phyloP scores from a whole-genome alignment of 2,113 vertebrate species.

The Anguilla japonica region DNA sequence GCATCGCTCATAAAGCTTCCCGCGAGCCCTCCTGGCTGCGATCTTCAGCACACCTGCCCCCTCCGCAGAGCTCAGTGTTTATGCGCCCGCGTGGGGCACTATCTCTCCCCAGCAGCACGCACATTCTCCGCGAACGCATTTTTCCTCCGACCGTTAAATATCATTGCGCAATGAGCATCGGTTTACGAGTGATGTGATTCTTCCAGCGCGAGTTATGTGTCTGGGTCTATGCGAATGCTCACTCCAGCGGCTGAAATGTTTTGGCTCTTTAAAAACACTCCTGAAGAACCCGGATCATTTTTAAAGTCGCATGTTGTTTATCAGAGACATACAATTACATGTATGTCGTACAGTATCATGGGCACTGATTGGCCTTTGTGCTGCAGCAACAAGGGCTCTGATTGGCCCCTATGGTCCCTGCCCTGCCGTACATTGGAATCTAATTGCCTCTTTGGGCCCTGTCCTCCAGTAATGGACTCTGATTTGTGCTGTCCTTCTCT shows the following conservation, averaged over 20 bases:
- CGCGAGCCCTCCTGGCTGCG: not conserved
- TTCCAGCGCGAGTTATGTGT: no score
- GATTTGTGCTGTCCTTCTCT: slow-evolving; percentile 47
- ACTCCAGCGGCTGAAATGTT: no score
- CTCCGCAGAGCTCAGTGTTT: not conserved
- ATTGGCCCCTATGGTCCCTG: no score
- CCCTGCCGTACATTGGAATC: not conserved
- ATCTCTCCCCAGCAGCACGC: not conserved
- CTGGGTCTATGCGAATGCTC: no score
- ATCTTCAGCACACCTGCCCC: not conserved
- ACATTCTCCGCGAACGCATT: not conserved
- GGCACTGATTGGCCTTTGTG: no score
- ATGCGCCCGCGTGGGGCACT: not conserved
- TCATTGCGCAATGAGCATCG: not conserved
- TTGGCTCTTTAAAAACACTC: no score
- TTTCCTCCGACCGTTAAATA: not conserved
- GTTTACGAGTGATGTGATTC: no score
- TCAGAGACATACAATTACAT: no score
- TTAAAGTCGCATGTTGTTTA: no score
- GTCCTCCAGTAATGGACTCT: slow-evolving; percentile 30
- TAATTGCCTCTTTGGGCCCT: not conserved
- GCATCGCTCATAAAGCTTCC: not conserved
- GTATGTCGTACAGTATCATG: no score
- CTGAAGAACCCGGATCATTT: no score
- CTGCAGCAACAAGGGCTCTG: not conserved